Evolutionary conservation across 1,140 invertebrate genomes (phyloP).

Genomic region (Euglossa dilemma): DNA sequence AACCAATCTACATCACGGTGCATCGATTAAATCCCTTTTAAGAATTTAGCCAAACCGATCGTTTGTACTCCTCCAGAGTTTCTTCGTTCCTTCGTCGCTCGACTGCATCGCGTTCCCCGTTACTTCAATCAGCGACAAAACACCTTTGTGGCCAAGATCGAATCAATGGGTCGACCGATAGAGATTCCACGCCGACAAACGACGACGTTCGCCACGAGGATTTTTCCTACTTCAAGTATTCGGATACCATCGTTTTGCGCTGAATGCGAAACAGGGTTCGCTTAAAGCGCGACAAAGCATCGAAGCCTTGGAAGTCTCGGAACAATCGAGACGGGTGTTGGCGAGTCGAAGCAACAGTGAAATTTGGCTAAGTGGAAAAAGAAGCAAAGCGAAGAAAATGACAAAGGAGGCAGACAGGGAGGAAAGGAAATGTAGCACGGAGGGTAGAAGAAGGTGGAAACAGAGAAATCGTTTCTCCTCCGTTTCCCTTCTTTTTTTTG

Average conservation of each 20-base stretch:
- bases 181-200: not conserved
- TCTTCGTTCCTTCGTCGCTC: not conserved
- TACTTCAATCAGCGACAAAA: not conserved
- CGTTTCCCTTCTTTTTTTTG: not conserved
- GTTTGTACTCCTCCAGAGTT: not conserved
- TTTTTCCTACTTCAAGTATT: slow-evolving; percentile 9
- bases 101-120: not conserved
- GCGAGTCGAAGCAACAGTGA: not conserved
- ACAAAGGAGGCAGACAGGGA: not conserved
- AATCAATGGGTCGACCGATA: slow-evolving; percentile 13
- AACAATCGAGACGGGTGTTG: not conserved
- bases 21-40: not conserved
- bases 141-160: slow-evolving; percentile 8
- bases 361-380: slow-evolving; percentile 6
- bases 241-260: slow-evolving; percentile 15
- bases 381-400: not conserved
- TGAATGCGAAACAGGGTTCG: not conserved
- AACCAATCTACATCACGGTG: no score
- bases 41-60: not conserved
- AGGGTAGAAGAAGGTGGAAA: not conserved
- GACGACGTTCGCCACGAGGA: not conserved
- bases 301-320: not conserved
- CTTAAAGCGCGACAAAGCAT: slow-evolving; percentile 1
- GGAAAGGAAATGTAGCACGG: not conserved
- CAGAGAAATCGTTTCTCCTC: not conserved